Conservation (phyloP, 2,113 vertebrate species). For the Mionectes macconnelli region DNA sequence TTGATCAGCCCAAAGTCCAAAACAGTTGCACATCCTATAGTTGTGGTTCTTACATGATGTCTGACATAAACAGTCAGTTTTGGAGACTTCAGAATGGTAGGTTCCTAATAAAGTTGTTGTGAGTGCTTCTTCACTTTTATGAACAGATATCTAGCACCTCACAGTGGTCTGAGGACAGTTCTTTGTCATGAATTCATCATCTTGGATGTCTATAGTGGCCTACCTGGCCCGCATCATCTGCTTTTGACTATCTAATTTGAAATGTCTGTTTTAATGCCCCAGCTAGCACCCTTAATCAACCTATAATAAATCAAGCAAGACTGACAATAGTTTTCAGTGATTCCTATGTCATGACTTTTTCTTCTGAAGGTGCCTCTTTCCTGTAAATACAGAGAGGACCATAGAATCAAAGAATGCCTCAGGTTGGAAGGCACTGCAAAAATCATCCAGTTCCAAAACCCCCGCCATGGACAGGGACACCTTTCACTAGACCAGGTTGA, state of each 20-base stretch:
- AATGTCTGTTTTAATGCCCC: not conserved
- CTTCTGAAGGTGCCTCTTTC: not conserved
- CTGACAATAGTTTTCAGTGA: not conserved
- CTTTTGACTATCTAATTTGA: not conserved
- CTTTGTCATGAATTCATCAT: not conserved
- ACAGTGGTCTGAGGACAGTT: not conserved
- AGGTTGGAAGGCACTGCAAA: not conserved
- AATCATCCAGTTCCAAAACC: not conserved
- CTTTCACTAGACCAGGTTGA: not conserved
- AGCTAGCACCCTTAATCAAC: not conserved
- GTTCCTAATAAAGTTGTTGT: not conserved
- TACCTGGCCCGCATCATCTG: not conserved
- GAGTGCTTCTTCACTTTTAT: not conserved
- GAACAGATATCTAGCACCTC: not conserved
- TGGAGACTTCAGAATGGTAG: not conserved
- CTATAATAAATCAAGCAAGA: not conserved
- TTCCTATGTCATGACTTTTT: not conserved
- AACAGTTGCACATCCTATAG: not conserved
- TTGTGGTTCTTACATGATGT: not conserved
- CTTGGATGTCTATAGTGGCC: not conserved
- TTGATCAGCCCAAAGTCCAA: not conserved
- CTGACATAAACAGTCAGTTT: not conserved
- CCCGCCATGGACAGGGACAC: not conserved
- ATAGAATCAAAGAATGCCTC: not conserved
- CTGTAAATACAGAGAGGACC: not conserved